phyloP scores from a whole-genome alignment of 1,140 invertebrate genomes.

The Acromyrmex echinatior region DNA sequence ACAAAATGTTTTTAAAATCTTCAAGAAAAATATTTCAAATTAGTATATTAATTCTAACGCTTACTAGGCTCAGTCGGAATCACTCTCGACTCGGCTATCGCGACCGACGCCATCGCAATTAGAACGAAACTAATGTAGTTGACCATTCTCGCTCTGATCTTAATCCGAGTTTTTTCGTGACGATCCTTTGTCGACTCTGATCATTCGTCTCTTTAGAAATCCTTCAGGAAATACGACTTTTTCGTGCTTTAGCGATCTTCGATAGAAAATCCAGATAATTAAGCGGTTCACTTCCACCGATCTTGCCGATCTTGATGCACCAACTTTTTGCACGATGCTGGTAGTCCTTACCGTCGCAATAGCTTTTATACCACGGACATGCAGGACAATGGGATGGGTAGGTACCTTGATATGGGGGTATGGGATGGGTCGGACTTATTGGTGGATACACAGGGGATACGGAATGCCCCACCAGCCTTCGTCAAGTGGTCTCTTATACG shows the following conservation, averaged over 20 bases:
- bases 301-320: constrained; percentile 43
- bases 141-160: constrained; percentile 40
- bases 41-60: constrained; percentile 23
- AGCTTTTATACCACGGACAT: constrained; percentile 82
- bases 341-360: constrained; percentile 73
- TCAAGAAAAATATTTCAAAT: neutral
- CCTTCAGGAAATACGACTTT: neutral
- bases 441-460: constrained; percentile 64
- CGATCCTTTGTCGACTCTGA: too few relatives aligned
- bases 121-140: constrained; percentile 57
- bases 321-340: constrained; percentile 73
- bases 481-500: constrained; percentile 68
- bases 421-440: constrained; percentile 63
- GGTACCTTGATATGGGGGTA: constrained; percentile 44
- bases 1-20: neutral
- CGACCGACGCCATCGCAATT: constrained; percentile 51
- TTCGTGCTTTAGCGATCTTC: neutral
- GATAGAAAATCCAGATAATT: constrained; percentile 13
- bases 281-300: constrained; percentile 56
- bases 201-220: neutral
- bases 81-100: constrained; percentile 45
- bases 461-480: constrained; percentile 68
- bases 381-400: constrained; percentile 61
- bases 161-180: neutral
- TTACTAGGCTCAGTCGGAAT: constrained; percentile 69